These are phyloP conservation scores for Triplophysa tibetana DNA, from an alignment of 2,113 vertebrate species.

Conservation along the genomic window DNA sequence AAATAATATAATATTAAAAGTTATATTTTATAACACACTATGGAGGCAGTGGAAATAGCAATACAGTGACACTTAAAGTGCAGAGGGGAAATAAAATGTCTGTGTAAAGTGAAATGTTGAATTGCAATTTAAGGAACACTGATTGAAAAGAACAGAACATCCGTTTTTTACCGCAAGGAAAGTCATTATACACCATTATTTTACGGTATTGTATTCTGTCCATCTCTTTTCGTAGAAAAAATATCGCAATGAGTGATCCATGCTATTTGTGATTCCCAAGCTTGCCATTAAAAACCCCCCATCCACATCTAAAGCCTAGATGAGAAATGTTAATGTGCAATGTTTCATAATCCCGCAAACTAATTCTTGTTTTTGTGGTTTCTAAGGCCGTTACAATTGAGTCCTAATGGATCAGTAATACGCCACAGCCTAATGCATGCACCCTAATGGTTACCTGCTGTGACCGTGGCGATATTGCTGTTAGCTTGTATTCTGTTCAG, in stretches of 20 bases:
- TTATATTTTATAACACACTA: too few relatives aligned
- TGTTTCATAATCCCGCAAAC: background rate
- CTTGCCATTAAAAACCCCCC: background rate
- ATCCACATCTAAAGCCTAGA: background rate
- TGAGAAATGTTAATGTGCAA: background rate
- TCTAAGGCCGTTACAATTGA: background rate
- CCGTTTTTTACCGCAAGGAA: slow-evolving; percentile 56
- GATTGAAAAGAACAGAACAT: slow-evolving; percentile 63
- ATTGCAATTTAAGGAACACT: slow-evolving; percentile 10
- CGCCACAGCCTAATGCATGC: background rate
- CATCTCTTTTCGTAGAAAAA: slow-evolving; percentile 54
- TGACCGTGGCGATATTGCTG: background rate
- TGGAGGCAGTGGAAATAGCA: too few relatives aligned
- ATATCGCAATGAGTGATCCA: background rate
- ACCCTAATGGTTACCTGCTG: background rate
- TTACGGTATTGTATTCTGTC: slow-evolving; percentile 63
- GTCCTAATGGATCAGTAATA: background rate
- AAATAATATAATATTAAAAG: too few relatives aligned
- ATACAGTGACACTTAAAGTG: too few relatives aligned
- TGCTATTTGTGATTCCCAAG: background rate
- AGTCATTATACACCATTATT: slow-evolving; percentile 53
- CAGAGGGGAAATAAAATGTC: too few relatives aligned
- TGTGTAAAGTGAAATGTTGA: too few relatives aligned
- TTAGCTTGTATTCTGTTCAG: slow-evolving; percentile 13
- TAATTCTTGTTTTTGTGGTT: background rate